Conservation (phyloP, 2,888 invertebrate species). For the Melanostoma mellinum region DNA sequence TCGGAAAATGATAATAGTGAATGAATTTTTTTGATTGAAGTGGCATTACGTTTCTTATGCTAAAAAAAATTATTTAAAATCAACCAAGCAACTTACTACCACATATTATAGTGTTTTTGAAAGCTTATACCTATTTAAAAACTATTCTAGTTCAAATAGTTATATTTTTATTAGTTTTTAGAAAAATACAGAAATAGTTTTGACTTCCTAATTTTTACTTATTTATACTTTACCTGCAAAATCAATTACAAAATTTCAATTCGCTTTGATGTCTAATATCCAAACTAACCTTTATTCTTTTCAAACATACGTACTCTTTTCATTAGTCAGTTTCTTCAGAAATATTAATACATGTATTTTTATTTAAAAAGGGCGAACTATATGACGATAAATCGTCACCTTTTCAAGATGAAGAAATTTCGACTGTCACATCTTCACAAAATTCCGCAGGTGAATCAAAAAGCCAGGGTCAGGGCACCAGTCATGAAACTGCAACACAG, state of each 20-base stretch:
- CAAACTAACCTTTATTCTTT: background rate
- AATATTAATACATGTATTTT: background rate
- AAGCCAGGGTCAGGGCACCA: conserved; percentile 1
- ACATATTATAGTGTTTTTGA: background rate
- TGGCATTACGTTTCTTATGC: too few relatives aligned
- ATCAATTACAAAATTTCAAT: conserved; percentile 11
- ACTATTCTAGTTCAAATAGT: too few relatives aligned
- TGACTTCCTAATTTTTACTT: conserved; percentile 13
- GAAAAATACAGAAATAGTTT: background rate
- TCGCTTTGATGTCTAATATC: background rate
- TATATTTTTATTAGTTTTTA: background rate
- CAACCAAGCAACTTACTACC: background rate
- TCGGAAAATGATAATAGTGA: conserved; percentile 4
- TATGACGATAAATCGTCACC: conserved; percentile 7
- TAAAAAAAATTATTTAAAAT: too few relatives aligned
- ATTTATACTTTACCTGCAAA: conserved; percentile 6
- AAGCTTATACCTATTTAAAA: background rate
- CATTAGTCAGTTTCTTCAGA: background rate
- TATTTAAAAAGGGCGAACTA: background rate
- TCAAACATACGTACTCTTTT: background rate
- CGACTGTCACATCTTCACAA: conserved; percentile 7
- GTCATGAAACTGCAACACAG: too few relatives aligned
- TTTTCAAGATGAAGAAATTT: conserved; percentile 3
- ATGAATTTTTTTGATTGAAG: too few relatives aligned
- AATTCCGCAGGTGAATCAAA: conserved; percentile 1